Percentiles rank a stretch among this genome's conserved stretches.
phyloP scores from a whole-genome alignment of 1,140 invertebrate genomes.

The Pseudomyrmex dendroicus region DNA sequence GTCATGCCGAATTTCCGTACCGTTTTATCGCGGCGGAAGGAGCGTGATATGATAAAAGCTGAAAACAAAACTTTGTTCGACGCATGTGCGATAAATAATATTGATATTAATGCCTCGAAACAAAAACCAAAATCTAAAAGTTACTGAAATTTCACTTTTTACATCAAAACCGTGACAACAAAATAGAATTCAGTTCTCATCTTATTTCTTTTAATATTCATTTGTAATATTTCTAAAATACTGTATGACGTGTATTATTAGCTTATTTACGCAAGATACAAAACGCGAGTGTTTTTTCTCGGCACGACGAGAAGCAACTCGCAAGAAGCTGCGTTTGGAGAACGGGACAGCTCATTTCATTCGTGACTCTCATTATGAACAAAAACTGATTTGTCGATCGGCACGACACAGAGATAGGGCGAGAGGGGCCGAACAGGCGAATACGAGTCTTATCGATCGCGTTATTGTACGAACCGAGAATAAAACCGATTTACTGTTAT shows the following conservation, averaged over 20 bases:
- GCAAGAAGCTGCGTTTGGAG: background rate
- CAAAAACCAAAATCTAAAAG: background rate
- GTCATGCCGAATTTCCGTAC: background rate
- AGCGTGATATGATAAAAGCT: background rate
- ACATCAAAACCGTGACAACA: no score
- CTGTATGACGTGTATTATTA: no score
- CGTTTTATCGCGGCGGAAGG: background rate
- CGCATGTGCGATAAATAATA: background rate
- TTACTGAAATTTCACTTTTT: no score
- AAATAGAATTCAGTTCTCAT: no score
- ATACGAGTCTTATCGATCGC: slow-evolving; percentile 63
- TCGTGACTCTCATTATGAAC: slow-evolving; percentile 45
- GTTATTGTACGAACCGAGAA: slow-evolving; percentile 70
- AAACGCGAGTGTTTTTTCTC: background rate
- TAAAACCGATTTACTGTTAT: slow-evolving; percentile 72
- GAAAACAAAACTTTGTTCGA: slow-evolving; percentile 17
- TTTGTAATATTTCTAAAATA: no score
- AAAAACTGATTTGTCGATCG: slow-evolving; percentile 42
- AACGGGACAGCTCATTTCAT: slow-evolving; percentile 38
- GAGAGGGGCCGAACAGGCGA: slow-evolving; percentile 23
- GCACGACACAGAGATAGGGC: slow-evolving; percentile 41
- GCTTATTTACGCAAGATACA: background rate
- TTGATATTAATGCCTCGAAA: background rate
- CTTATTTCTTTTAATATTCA: no score
- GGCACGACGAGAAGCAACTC: background rate